A percentile compares a stretch with the other conserved stretches of the same genome.
phyloP scores from a whole-genome alignment of 2,888 invertebrate species.

The Onchidella celtica region DNA sequence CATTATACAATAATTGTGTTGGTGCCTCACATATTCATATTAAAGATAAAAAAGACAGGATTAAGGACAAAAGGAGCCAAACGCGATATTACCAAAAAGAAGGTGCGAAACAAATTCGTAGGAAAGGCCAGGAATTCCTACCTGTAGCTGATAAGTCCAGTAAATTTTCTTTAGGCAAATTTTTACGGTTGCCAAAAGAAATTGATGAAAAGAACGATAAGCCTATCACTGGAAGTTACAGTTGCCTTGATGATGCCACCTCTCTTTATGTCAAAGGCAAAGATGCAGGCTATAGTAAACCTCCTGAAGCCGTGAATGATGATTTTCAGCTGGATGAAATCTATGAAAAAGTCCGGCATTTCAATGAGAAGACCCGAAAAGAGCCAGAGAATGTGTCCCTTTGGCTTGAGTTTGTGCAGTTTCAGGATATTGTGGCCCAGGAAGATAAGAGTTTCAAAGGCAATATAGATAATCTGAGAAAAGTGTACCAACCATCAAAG shows the following conservation, averaged over 20 bases:
- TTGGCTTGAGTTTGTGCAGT: conserved; percentile 81
- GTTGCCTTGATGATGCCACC: conserved; percentile 69
- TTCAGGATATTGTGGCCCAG: conserved; percentile 77
- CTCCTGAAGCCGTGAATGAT: conserved; percentile 18
- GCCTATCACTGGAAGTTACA: conserved; percentile 5
- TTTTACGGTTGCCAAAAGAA: conserved; percentile 41
- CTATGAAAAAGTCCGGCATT: conserved; percentile 63
- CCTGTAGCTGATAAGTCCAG: not conserved
- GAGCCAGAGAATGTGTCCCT: conserved; percentile 76
- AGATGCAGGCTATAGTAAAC: conserved; percentile 44
- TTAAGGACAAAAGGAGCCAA: conserved; percentile 51
- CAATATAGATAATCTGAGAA: conserved; percentile 23
- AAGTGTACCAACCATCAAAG: conserved; percentile 50
- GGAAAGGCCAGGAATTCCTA: not conserved
- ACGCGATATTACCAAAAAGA: conserved; percentile 68
- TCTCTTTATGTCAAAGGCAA: conserved; percentile 71
- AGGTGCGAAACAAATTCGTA: conserved; percentile 21
- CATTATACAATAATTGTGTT: conserved; percentile 29
- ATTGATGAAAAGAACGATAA: not conserved
- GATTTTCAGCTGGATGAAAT: conserved; percentile 47
- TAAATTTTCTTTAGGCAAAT: conserved; percentile 5
- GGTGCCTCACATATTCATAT: conserved; percentile 43
- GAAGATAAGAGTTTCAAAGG: conserved; percentile 47
- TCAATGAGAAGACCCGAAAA: conserved; percentile 76
- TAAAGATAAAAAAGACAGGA: conserved; percentile 10